Evolutionary conservation across 2,113 vertebrate species (phyloP).

Genomic region (sheep (Ovis aries)): ARS-UI_Ramb_v3.0 NC_056063.1:70919501-70920000

Average conservation of each 20-base stretch:
- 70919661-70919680: neutral
- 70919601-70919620: no score
- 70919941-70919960: neutral
- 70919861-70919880: neutral
- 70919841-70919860: neutral
- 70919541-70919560: no score
- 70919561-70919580: no score
- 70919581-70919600: no score
- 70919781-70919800: neutral
- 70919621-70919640: no score
- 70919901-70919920: neutral
- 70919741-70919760: fast-evolving
- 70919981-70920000: neutral
- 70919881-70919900: neutral
- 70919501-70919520: no score
- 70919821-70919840: neutral
- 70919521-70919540: no score
- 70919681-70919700: no score
- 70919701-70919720: no score
- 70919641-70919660: fast-evolving
- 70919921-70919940: neutral
- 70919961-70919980: neutral
- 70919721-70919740: fast-evolving
- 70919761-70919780: neutral
- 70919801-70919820: neutral